Percentiles rank a stretch among this genome's conserved stretches.
These are phyloP conservation scores for Nemoura dubitans DNA, from an alignment of 2,888 invertebrate species.

Conservation along the genomic window DNA sequence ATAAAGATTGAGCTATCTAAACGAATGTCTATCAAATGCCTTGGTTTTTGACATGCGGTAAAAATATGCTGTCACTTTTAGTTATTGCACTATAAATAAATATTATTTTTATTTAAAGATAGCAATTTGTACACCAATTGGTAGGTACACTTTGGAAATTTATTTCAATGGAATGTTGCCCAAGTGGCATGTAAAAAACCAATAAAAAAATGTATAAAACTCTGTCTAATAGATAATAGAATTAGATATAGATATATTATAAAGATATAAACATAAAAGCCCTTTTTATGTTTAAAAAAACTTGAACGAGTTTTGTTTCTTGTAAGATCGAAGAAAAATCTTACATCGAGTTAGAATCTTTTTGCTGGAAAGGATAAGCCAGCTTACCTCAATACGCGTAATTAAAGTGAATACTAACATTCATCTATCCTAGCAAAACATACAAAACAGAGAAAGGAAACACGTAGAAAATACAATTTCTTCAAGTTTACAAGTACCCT, in stretches of 20 bases:
- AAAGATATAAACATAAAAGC: neutral
- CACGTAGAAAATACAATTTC: neutral
- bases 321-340: neutral
- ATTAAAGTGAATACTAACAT: neutral
- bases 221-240: conserved; percentile 21
- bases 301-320: neutral
- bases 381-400: neutral
- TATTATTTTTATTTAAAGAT: neutral
- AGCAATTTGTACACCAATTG: neutral
- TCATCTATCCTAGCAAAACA: conserved; percentile 22
- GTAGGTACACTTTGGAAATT: neutral
- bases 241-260: neutral
- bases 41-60: conserved; percentile 2
- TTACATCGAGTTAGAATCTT: neutral
- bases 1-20: conserved; percentile 7
- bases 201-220: conserved; percentile 12
- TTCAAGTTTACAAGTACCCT: neutral
- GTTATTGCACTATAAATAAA: conserved; percentile 12
- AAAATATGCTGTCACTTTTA: neutral
- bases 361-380: conserved; percentile 16
- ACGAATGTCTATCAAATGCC: neutral
- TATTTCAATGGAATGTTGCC: conserved; percentile 15
- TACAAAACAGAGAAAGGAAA: neutral
- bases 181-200: neutral
- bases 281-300: neutral